Conservation (phyloP, 2,113 vertebrate species). For the Sylvia atricapilla region DNA sequence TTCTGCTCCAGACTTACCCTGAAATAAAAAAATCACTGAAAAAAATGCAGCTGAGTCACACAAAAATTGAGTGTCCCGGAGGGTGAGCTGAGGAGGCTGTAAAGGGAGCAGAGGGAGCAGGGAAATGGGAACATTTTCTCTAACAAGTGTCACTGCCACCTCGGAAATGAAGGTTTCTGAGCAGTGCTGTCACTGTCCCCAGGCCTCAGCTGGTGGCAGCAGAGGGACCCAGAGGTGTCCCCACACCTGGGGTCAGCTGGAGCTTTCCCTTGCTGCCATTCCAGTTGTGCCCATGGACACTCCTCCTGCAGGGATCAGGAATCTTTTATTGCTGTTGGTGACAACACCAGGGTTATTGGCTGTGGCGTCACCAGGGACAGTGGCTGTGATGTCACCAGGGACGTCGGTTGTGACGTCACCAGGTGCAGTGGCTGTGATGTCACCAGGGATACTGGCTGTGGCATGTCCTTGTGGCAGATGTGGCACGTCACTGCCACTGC, state of each 20-base stretch:
- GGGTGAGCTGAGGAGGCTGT: neutral
- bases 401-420: fast-evolving
- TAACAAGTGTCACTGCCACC: neutral
- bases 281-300: neutral
- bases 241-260: fast-evolving
- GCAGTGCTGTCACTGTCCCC: neutral
- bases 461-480: neutral
- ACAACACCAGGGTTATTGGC: neutral
- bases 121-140: neutral
- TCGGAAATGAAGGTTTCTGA: neutral
- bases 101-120: neutral
- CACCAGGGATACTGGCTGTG: neutral
- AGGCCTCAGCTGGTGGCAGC: neutral
- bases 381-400: neutral
- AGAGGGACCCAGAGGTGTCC: neutral
- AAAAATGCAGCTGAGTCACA: neutral
- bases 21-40: neutral
- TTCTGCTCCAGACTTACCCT: neutral
- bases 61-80: neutral
- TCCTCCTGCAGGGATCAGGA: neutral
- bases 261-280: neutral
- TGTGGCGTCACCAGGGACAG: neutral
- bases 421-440: neutral
- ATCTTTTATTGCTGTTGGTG: neutral
- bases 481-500: neutral